Base-by-base conservation (phyloP, 1,140 invertebrate species). In the Macrocentrus cingulum region DNA sequence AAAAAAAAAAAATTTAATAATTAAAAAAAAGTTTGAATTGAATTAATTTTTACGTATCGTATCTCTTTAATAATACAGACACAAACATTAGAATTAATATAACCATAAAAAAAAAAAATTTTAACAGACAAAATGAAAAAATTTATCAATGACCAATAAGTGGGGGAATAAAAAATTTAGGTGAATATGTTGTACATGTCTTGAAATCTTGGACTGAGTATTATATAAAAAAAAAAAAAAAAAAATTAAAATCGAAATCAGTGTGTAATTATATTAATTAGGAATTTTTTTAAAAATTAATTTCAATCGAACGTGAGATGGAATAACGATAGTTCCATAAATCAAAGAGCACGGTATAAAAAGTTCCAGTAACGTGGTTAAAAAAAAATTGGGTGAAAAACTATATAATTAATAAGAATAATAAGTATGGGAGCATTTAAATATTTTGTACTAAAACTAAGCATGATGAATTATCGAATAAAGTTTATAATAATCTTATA, bases 381-480 rank as follows among this genome's bases (percentile, higher is more conserved):
- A 42, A 51, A 32, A 36, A 34, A 34, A 34, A 34, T 7, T 34
- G 11, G 11, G 11, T 23, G 42, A 23, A 42, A 18, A 16, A 25
- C 66, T 46, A 62, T 41, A 45, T 59, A 52, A 59, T 64, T 58
- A 25, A 62, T 56, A 61, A 18, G 52, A 52, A 66, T 66, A 55
- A 48, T 50, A 54, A 61, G 63, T 65, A 71, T 66, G 42, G 53
- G 57, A 70, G 64, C 68, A 65, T 72, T 73, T 66, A 68, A 72
- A 66, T 77, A 76, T 77, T 78, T 79, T 78, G 72, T 79, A 78
- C 74, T 67, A 70, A 72, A 42, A 64, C 61, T 70, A 69, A 68
- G 59, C 42, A 50, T 56, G 56, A 59, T 39, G 50, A 62, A 45
- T 45, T 56, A 59, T 59, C 46, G 52, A 41, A 42, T 39, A 36